Evolutionary conservation across 2,797 vertebrate genomes (phyloP).

Genomic region (Phrynocephalus forsythii): DNA sequence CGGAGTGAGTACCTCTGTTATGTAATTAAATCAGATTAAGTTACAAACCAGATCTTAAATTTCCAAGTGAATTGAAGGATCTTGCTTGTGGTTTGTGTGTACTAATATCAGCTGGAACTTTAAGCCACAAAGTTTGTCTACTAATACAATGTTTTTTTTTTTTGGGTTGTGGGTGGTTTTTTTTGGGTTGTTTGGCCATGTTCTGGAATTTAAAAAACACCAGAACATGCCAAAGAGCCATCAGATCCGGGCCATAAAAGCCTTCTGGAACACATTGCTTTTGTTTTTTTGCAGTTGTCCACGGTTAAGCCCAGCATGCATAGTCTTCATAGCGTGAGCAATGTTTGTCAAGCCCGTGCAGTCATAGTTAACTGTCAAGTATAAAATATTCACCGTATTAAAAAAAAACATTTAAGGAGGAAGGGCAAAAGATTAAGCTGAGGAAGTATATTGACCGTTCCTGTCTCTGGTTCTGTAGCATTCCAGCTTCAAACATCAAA

Average conservation of each 20-base stretch:
- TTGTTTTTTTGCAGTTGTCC: not conserved
- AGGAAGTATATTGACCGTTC: not conserved
- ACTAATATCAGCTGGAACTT: conserved; percentile 12
- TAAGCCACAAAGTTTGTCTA: conserved; percentile 46
- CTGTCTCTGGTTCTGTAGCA: not conserved
- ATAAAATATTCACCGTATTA: not conserved
- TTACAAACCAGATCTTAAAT: conserved; percentile 53
- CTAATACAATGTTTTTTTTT: not conserved
- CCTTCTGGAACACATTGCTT: no score
- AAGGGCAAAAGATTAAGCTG: not conserved
- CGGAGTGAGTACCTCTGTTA: not conserved
- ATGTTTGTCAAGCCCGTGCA: conserved; percentile 32
- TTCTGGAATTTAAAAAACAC: no score
- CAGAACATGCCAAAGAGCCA: no score
- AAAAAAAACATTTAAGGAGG: not conserved
- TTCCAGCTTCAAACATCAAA: not conserved
- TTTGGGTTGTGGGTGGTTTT: not conserved
- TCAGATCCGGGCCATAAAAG: no score
- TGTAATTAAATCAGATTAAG: conserved; percentile 40
- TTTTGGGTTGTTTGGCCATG: no score
- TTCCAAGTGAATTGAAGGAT: conserved; percentile 32
- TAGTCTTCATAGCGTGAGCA: conserved; percentile 22
- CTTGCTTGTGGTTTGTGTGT: conserved; percentile 16
- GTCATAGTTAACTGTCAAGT: conserved; percentile 16
- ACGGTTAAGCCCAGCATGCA: conserved; percentile 1